These are phyloP conservation scores for Orthosia cruda DNA, from an alignment of 2,888 invertebrate species.

Conservation along the genomic window DNA sequence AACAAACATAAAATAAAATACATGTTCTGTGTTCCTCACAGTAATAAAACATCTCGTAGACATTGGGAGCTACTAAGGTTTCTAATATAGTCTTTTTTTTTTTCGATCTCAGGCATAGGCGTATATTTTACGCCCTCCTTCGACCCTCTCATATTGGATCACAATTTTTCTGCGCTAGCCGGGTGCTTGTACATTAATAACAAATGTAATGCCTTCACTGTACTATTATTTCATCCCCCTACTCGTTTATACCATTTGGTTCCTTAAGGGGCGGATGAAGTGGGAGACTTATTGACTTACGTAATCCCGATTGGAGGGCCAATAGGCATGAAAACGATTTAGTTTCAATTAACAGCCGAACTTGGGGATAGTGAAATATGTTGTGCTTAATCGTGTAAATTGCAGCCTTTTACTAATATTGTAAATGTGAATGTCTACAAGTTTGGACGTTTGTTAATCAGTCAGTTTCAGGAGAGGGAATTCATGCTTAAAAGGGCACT, in stretches of 20 bases:
- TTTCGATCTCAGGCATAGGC: slow-evolving; percentile 29
- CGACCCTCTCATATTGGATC: slow-evolving; percentile 67
- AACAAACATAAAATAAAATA: slow-evolving; percentile 38
- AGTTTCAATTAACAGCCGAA: slow-evolving; percentile 67
- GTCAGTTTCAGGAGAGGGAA: too few species aligned
- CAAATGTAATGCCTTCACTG: slow-evolving; percentile 67
- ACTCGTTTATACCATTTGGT: slow-evolving; percentile 58
- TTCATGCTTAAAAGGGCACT: too few species aligned
- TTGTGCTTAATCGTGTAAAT: slow-evolving; percentile 9
- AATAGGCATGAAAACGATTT: slow-evolving; percentile 74
- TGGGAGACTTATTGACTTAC: slow-evolving; percentile 66
- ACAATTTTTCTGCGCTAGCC: slow-evolving; percentile 61
- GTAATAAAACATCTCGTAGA: slow-evolving; percentile 49
- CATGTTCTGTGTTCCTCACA: slow-evolving; percentile 31
- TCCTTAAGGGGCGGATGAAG: slow-evolving; percentile 67
- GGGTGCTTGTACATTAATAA: slow-evolving; percentile 67
- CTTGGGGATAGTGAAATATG: slow-evolving; percentile 47
- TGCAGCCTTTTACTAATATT: neutral
- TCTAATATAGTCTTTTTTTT: slow-evolving; percentile 50
- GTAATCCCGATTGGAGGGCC: slow-evolving; percentile 69
- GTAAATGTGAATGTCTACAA: too few species aligned
- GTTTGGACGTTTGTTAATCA: too few species aligned
- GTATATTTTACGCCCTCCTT: slow-evolving; percentile 50
- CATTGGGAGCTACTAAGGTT: slow-evolving; percentile 35
- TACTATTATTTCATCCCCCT: slow-evolving; percentile 65